Base-by-base conservation (phyloP, 2,797 vertebrate genomes). In the Streptopelia turtur region DNA sequence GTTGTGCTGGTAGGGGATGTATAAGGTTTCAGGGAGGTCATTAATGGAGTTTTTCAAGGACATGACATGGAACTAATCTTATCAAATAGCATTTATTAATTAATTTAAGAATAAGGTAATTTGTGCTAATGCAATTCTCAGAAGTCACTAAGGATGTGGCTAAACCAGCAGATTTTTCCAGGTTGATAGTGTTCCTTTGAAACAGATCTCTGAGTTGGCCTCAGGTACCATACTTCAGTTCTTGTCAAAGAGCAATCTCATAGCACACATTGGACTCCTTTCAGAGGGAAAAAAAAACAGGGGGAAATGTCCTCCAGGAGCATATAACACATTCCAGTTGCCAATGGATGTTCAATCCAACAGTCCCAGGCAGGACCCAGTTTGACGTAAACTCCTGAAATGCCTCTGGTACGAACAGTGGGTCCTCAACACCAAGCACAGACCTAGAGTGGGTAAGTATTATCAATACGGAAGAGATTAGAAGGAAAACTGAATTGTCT, bases 161-260 rank as follows among this genome's bases (percentile, higher is more conserved):
- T 76, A 35, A 82, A 49, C 7, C 17, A 41, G 57, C 30, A 56
- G 22, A 2, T 35, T 6, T 80, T 57, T 37, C 52, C 30, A 69
- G 25, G 28, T 45, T 2, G 0, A 9, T 24, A 30, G 9, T 6
- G 15, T 23, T 69, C 50, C 28, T 77, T 83, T 55, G 33, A 70
- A 91, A 66, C 35, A 61, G 35, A 74, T 25, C 52, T 57, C 28
- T 14, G 33, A 45, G 60, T 2, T 70, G 24, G 17, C 41, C 14
- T 72, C 0, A 0, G 0, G 1, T 47, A 41, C 25, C 33, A 53
- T 7, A 33, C 16, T 59, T 61, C 24, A 52, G 9, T 33, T 87
- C 63, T 52, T 15, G 23, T 22, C 75, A 85, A 82, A 53, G 30
- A 89, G 10, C 31, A 69, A 31, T 22, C 50, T 79, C 59, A 60